Conservation (phyloP, 2,113 vertebrate species). For the Etheostoma cragini region DNA sequence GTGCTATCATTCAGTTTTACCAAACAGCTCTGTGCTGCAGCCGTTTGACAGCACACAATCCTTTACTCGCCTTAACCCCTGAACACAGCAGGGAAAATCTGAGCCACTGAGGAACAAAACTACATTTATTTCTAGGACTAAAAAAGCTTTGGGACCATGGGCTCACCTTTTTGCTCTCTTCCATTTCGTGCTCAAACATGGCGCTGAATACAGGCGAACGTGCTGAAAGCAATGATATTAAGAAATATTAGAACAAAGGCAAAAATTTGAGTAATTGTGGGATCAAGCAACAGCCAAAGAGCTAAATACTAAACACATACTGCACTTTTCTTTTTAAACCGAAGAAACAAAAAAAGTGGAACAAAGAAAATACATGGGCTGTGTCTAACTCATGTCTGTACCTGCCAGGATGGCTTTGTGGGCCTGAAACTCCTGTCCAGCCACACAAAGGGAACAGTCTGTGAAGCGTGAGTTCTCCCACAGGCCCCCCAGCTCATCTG, state of each 20-base stretch:
- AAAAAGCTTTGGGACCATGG: slow-evolving; percentile 7
- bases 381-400: slow-evolving; percentile 64
- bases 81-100: slow-evolving; percentile 17
- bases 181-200: slow-evolving; percentile 99
- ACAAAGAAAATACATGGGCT: neutral
- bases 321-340: neutral
- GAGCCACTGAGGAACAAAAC: slow-evolving; percentile 35
- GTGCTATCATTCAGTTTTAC: slow-evolving; percentile 61
- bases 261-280: neutral
- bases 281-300: neutral
- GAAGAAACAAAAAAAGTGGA: neutral
- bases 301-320: neutral
- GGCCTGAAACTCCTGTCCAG: slow-evolving; percentile 97
- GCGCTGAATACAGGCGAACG: slow-evolving; percentile 98
- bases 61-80: slow-evolving; percentile 61
- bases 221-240: slow-evolving; percentile 79
- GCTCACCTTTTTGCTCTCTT: slow-evolving; percentile 98
- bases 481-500: slow-evolving; percentile 94
- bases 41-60: slow-evolving; percentile 55
- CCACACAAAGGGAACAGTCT: slow-evolving; percentile 96
- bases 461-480: slow-evolving; percentile 99
- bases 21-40: slow-evolving; percentile 50
- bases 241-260: neutral
- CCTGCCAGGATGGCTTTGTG: slow-evolving; percentile 99
- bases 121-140: slow-evolving; percentile 10